Evolutionary conservation across 2,888 invertebrate genomes (phyloP).

Genomic region (Zelleria hepariella): DNA sequence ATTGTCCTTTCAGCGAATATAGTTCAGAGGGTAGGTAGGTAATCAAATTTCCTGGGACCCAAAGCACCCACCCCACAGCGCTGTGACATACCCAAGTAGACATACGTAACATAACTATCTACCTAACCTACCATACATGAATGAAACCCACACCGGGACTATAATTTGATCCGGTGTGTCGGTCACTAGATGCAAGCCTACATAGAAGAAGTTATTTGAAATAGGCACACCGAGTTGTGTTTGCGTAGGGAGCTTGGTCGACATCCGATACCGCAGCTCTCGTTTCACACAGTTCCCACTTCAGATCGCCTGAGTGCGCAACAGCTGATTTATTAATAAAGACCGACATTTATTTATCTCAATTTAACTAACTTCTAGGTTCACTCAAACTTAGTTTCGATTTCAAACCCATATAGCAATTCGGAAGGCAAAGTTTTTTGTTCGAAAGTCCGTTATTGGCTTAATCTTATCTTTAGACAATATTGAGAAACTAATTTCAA

Average conservation of each 20-base stretch:
- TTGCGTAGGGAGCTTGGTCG: constrained; percentile 32
- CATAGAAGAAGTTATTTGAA: neutral
- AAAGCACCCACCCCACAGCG: no score
- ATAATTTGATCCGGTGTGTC: neutral
- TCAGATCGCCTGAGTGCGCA: constrained; percentile 30
- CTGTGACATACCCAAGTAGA: neutral
- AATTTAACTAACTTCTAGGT: no score
- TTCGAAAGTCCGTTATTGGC: no score
- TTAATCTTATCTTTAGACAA: no score
- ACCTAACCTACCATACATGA: no score
- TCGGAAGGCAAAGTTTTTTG: no score
- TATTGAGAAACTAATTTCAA: no score
- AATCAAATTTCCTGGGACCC: neutral
- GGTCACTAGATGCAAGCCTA: neutral
- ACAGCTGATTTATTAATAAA: constrained; percentile 32
- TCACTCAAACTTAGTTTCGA: no score
- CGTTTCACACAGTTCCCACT: constrained; percentile 51
- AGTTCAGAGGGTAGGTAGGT: neutral
- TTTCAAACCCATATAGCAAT: no score
- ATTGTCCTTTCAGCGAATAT: neutral
- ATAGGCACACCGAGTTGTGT: neutral
- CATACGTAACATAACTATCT: neutral
- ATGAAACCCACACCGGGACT: neutral
- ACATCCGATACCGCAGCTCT: constrained; percentile 43
- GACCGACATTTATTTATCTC: no score